Evolutionary conservation across 1,140 invertebrate species (phyloP), one percentile per base, ranked within the genome.

Genomic region (Oscheius sp.): DNA sequence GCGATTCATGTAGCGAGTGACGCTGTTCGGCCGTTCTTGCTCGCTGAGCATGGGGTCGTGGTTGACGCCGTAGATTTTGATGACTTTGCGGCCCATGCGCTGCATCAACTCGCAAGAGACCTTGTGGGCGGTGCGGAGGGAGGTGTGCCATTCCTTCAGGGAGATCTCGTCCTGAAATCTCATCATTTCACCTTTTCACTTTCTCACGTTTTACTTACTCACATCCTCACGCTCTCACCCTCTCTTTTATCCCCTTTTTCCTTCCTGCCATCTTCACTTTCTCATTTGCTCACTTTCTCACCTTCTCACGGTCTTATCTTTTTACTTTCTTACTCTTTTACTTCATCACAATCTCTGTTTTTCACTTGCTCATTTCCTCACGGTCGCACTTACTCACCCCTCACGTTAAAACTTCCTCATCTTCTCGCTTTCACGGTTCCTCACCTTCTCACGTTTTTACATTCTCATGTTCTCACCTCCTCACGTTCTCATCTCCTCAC

Each of bases 21-120:
- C 82, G 3, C 79, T 82, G 26, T 66, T 82, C 7, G 82, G 83
- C 26, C 82, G 58, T 67, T 83, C 82, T 42, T 34, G 61, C 52
- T 84, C 80, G 10, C 58, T 46, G 3, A 83, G 73, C 81, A 83
- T 83, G n/a, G 82, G 82, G 58, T 83, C 82, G 61, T 83, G 82
- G 66, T 84, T 84, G 1, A 93, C 93, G 49, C 94, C 94, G 87
- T 96, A 96, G 76, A 97, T 96, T 49, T 94, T 95, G 55, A 92
- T 93, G 42, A 93, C 94, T 86, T 97, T 97, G 81, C 90, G 90
- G n/a, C 93, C 93, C 92, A 96, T 95, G 35, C 90, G 93, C 20
- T 91, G 91, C 2, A 97, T 87, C 74, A 97, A 88, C 84, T 97
- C 94, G 85, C 92, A 90, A 0, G 93, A 95, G 81, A 91, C 90